Base-by-base conservation (phyloP, 2,888 invertebrate genomes). In the Acanthoscelides obtectus region DNA sequence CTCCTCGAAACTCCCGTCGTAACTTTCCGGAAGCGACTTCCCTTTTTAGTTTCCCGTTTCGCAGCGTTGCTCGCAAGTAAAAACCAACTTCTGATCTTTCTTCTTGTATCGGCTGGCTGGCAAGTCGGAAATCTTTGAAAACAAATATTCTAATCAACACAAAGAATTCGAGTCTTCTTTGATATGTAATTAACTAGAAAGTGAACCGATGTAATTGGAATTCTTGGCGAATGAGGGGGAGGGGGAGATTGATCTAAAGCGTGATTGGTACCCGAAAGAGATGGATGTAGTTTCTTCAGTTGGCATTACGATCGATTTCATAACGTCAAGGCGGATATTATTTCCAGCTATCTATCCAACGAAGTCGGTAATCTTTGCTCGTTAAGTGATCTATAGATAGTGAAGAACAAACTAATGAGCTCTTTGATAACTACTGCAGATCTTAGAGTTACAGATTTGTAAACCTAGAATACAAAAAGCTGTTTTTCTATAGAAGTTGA, bases 151-250 rank as follows among this genome's bases (percentile, higher is more conserved):
- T 65, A 20, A 66, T 66, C 21, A 69, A 70, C 64, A 22, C 12
- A 70, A 70, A 65, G 22, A 65, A 70, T 65, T 12, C 25, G 20
- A 20, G 21, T 64, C 66, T 64, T 64, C 70, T 21, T 20, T 45
- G 64, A 21, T 69, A 66, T 27, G 21, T 69, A 71, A 71, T 71
- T 71, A 71, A 71, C 22, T 69, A n/a, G 45, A 45, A 45, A 45
- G 45, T 45, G 45, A 45, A 45, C 45, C 17, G 45, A 45, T 69
- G 65, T 71, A 71, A 71, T 71, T 71, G 71, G 66, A 71, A 71
- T 69, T 71, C 69, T 65, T 45, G 45, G 5, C 17, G 45, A 17
- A 45, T 45, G 17, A 45, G 12, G 45, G 1, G 17, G 45, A 17
- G 45, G 17, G 45, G 5, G 5, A 45, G 45, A 45, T 45, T 45